These are phyloP conservation scores for Cossypha heuglini DNA, from an alignment of 2,797 vertebrate species.

Conservation along the genomic window DNA sequence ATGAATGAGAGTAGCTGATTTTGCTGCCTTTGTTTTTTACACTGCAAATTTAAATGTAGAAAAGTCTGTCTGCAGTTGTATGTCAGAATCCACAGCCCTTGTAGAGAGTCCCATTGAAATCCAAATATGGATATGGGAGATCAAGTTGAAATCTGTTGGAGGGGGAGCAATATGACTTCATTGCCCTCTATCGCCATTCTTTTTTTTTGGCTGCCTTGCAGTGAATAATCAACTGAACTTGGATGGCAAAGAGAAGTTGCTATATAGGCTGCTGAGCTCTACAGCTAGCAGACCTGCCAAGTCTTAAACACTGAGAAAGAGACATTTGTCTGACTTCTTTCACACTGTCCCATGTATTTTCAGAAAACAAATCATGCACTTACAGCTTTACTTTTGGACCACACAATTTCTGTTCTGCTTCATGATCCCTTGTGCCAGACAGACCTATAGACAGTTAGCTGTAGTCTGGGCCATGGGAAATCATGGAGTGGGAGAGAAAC, in stretches of 20 bases:
- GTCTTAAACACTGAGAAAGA: constrained; percentile 51
- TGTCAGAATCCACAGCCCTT: constrained; percentile 5
- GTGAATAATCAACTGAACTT: constrained; percentile 56
- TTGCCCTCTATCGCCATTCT: constrained; percentile 40
- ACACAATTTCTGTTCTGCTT: constrained; percentile 42
- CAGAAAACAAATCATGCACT: constrained; percentile 63
- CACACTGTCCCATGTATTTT: constrained; percentile 66
- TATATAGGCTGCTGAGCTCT: constrained; percentile 48
- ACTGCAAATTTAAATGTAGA: not conserved
- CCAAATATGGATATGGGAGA: constrained; percentile 19
- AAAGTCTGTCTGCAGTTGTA: not conserved
- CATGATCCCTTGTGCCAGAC: constrained; percentile 48
- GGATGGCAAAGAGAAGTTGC: constrained; percentile 37
- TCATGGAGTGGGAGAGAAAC: constrained; percentile 1
- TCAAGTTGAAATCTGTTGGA: not conserved
- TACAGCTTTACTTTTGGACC: constrained; percentile 44
- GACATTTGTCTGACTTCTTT: constrained; percentile 63
- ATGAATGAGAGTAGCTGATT: not conserved
- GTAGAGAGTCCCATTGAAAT: constrained; percentile 2
- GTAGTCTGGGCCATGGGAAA: constrained; percentile 30
- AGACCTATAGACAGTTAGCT: constrained; percentile 37
- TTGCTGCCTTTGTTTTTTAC: not conserved
- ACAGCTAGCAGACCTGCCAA: constrained; percentile 50
- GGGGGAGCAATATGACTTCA: constrained; percentile 36
- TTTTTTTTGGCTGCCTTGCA: constrained; percentile 50